These are phyloP conservation scores for Pterocles orientalis DNA, from an alignment of 2,113 vertebrate genomes.

Conservation along the genomic window DNA sequence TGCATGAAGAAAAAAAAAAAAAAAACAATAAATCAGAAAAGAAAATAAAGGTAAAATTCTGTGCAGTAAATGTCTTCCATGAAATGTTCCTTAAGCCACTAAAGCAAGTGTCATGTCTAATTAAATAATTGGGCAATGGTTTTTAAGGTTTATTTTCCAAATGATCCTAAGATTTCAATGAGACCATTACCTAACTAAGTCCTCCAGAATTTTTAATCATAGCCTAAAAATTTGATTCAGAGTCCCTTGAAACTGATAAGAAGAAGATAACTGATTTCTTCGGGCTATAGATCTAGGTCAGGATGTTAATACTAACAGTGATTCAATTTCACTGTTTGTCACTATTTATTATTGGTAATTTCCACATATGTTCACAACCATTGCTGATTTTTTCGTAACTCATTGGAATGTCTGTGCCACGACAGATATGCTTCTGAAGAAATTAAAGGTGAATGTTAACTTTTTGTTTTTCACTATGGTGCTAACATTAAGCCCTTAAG, in stretches of 20 bases:
- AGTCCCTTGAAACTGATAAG: neutral
- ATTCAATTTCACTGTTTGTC: neutral
- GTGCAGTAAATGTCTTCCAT: neutral
- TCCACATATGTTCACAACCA: neutral
- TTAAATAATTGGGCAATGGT: neutral
- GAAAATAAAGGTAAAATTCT: neutral
- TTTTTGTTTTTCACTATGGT: neutral
- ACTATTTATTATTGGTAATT: neutral
- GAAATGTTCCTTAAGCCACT: neutral
- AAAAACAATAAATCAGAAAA: neutral
- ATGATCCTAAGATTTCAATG: neutral
- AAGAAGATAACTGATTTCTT: neutral
- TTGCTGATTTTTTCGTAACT: neutral
- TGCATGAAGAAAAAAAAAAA: neutral
- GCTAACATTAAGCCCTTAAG: constrained; percentile 16
- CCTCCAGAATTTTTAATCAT: neutral
- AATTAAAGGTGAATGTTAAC: neutral
- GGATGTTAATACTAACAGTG: neutral
- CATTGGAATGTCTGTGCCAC: neutral
- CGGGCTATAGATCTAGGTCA: neutral
- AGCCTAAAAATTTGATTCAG: neutral
- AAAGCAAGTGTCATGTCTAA: neutral
- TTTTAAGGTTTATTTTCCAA: neutral
- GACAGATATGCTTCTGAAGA: neutral
- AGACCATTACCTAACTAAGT: neutral